Evolutionary conservation across 2,797 vertebrate species (phyloP), one percentile per base, ranked within the genome.

Genomic region (Aeoliscus strigatus): DNA sequence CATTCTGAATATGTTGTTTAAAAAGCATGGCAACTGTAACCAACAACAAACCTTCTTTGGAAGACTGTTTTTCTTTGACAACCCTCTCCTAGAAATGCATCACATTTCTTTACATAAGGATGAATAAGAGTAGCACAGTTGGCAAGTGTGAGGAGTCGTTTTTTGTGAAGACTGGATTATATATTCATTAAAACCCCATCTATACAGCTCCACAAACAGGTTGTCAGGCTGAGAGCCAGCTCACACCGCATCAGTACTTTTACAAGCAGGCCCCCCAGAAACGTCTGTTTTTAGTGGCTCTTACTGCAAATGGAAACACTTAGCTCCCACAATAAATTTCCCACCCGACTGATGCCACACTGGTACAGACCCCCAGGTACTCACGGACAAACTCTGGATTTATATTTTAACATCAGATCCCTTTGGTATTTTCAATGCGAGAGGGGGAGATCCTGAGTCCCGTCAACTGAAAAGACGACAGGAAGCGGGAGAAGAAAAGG

Each of bases 301-400:
- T 73, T 32, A 51, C 73, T 73, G 77, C 83, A 83, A 88, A 88
- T 87, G 86, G 86, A 88, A 88, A 86, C 78, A 85, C 83, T 87
- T 84, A 78, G 73, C 78, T 79, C 76, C 80, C 67, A 78, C 80
- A 73, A 83, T 86, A 86, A 86, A 87, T 86, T 84, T 84, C 75
- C 75, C 72, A 64, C 70, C 70, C 35, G 26, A 74, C 70, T 64
- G 67, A 81, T 83, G 83, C 77, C 76, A 72, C 75, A 67, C 64
- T 74, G 61, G 52, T n/a, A 48, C 10, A 38, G 76, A 81, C 64
- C 81, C 82, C 72, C 62, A 56, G 55, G 57, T 39, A 50, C 55
- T 68, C 38, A 14, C 49, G 56, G 53, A 61, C 61, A 45, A 36
- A 30, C 47, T 37, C n/a, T 39, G 34, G 52, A 57, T 67, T 77